Evolutionary conservation across 1,140 invertebrate genomes (phyloP).

Genomic region (Solenopsis fugax): DNA sequence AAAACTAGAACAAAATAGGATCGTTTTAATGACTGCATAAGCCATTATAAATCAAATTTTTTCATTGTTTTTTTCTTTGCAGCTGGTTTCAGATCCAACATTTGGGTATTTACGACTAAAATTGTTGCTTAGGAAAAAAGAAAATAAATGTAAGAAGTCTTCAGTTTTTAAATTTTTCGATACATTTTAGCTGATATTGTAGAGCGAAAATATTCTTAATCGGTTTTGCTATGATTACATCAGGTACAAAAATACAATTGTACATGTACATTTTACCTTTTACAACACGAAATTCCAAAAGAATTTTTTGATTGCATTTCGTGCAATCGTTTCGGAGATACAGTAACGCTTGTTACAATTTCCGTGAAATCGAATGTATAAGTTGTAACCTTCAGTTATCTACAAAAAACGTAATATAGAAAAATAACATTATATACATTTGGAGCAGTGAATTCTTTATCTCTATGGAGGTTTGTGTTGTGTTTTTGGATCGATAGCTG

Average conservation of each 20-base stretch:
- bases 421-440: constrained; percentile 21
- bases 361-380: neutral
- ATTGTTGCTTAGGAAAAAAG: too few relatives aligned
- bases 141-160: too few relatives aligned
- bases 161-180: too few relatives aligned
- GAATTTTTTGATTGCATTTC: constrained; percentile 31
- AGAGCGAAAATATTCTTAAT: constrained; percentile 9
- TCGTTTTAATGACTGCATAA: too few relatives aligned
- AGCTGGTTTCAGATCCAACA: too few relatives aligned
- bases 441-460: neutral
- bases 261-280: neutral
- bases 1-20: too few relatives aligned
- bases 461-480: neutral
- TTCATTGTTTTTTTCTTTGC: too few relatives aligned
- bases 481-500: constrained; percentile 17
- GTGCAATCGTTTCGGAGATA: neutral
- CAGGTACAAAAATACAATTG: neutral
- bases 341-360: neutral
- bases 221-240: constrained; percentile 8
- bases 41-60: too few relatives aligned
- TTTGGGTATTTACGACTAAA: too few relatives aligned
- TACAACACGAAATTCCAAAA: constrained; percentile 1
- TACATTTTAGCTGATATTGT: too few relatives aligned
- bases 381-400: constrained; percentile 1
- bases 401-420: constrained; percentile 17